phyloP scores from a whole-genome alignment of 2,113 vertebrate genomes.

The Ceyx melanurus region DNA sequence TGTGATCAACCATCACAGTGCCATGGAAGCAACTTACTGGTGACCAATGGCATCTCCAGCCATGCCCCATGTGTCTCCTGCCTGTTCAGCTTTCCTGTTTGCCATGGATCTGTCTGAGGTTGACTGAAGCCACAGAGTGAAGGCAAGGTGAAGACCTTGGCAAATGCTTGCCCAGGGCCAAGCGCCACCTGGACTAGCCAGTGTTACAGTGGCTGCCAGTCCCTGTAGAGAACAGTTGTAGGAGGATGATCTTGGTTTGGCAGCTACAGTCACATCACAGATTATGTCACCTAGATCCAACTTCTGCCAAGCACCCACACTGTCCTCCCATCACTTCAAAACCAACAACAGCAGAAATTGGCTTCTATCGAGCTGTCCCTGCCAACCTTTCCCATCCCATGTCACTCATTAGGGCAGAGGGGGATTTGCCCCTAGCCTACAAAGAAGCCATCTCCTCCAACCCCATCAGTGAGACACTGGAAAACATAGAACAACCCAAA shows the following conservation, averaged over 20 bases:
- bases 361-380: not conserved
- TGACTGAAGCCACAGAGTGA: not conserved
- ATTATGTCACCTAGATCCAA: accelerated
- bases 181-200: not conserved
- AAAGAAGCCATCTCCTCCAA: not conserved
- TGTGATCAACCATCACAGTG: not conserved
- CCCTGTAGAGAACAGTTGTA: too few relatives aligned
- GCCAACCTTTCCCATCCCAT: not conserved
- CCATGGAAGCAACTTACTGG: not conserved
- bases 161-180: not conserved
- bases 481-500: not conserved
- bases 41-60: not conserved
- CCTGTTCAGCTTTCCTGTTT: not conserved
- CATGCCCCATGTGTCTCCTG: not conserved
- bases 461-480: not conserved
- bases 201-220: too few relatives aligned
- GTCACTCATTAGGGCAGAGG: not conserved
- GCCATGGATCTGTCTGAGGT: not conserved
- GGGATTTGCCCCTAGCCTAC: not conserved
- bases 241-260: not conserved
- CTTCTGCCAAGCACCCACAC: not conserved
- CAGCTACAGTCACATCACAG: not conserved
- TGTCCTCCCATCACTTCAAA: not conserved
- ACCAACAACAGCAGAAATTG: not conserved
- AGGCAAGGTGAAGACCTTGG: not conserved